Evolutionary conservation across 2,888 invertebrate species (phyloP), one percentile per base, ranked within the genome.

Genomic region (Leucophora obtusa): DNA sequence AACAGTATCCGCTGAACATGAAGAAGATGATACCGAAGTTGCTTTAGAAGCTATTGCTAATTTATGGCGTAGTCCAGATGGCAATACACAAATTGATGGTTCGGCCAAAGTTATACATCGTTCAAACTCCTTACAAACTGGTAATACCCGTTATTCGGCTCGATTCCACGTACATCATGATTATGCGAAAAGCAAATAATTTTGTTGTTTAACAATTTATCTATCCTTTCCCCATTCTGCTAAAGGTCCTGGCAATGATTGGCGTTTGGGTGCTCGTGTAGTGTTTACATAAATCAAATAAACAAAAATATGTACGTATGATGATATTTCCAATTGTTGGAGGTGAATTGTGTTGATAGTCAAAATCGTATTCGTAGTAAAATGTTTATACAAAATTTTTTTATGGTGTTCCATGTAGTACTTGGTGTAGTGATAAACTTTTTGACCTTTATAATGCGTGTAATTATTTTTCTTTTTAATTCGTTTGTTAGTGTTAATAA

Each of bases 141-240:
- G 90, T 88, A 90, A 88, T 85, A 89, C 89, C 63, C 88, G 85
- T 84, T 87, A 87, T 81, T 88, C 88, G 78, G 90, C 87, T 47
- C 86, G 86, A 50, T 75, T 90, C 62, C 89, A 89, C 84, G 79
- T 90, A 35, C 89, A 87, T 83, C 89, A 88, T 82, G 89, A 88
- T 82, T 90, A 89, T 83, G 88, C 82, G 71, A 83, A 65, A 63
- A 73, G 82, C 59, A 83, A 85, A 83, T 85, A 83, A 85, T 72
- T 63, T 63, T n/a, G 38, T 6, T n/a, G n/a, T n/a, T n/a, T 77
- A 43, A 62, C 50, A 33, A 33, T 71, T 38, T 35, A 11, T 62
- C 33, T 47, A 43, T 5, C 9, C 50, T 56, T 28, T 7, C 28
- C 28, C 28, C 6, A 28, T 6, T 28, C 38, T 65, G 47, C 59